Conservation (phyloP, 2,888 invertebrate species). For the Spialia ferax region DNA sequence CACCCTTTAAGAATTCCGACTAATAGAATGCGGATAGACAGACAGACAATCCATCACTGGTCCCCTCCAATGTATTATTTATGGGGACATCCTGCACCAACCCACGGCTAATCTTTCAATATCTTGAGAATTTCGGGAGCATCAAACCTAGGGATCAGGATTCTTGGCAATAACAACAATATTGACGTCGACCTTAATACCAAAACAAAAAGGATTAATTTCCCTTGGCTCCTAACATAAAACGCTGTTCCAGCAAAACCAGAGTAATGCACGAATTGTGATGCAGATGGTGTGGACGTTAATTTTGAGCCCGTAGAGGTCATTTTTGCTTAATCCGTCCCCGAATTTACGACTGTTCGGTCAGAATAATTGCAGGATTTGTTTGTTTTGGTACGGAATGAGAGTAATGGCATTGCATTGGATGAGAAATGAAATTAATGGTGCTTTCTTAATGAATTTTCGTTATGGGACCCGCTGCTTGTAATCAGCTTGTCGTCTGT, state of each 20-base stretch:
- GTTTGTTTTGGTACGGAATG: slow-evolving; percentile 81
- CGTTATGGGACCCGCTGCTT: slow-evolving; percentile 72
- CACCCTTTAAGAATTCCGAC: slow-evolving; percentile 84
- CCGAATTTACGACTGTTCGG: slow-evolving; percentile 53
- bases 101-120: slow-evolving; percentile 86
- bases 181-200: slow-evolving; percentile 49
- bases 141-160: slow-evolving; percentile 63
- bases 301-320: slow-evolving; percentile 44
- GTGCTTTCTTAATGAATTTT: slow-evolving; percentile 81
- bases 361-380: slow-evolving; percentile 82
- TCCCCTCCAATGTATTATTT: slow-evolving; percentile 84
- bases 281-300: slow-evolving; percentile 52
- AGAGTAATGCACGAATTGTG: slow-evolving; percentile 53
- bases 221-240: slow-evolving; percentile 48
- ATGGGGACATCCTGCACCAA: slow-evolving; percentile 78
- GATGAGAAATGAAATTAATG: slow-evolving; percentile 76
- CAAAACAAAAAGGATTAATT: slow-evolving; percentile 56
- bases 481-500: slow-evolving; percentile 57
- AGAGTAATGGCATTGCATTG: slow-evolving; percentile 77
- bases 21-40: slow-evolving; percentile 84
- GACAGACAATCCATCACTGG: slow-evolving; percentile 83
- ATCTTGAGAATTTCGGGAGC: slow-evolving; percentile 83
- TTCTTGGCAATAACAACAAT: slow-evolving; percentile 47
- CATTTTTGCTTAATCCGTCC: slow-evolving; percentile 42
- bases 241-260: slow-evolving; percentile 60